Evolutionary conservation across 2,888 invertebrate genomes (phyloP).

Genomic region (Lasius fuliginosus): DNA sequence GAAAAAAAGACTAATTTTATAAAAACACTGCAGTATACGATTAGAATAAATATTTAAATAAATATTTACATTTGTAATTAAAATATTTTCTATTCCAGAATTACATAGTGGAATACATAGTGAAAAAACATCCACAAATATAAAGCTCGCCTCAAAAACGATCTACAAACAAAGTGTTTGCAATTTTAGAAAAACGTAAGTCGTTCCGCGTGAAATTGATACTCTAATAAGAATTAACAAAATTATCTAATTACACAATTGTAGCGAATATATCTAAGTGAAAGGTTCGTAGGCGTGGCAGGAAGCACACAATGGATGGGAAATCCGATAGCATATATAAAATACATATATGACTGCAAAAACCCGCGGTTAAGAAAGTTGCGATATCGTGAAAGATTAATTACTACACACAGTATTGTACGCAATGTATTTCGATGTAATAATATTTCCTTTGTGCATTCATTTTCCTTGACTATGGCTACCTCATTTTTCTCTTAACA

Average conservation of each 20-base stretch:
- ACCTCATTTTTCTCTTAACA: not conserved
- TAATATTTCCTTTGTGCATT: slow-evolving; percentile 61
- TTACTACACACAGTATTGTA: slow-evolving; percentile 67
- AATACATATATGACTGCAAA: slow-evolving; percentile 69
- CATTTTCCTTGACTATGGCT: slow-evolving; percentile 21
- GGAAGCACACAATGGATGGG: slow-evolving; percentile 74
- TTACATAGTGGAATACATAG: not conserved
- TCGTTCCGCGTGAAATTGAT: not conserved
- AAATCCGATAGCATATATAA: slow-evolving; percentile 70
- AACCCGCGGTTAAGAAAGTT: slow-evolving; percentile 71
- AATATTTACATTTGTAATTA: not conserved
- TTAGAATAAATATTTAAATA: not conserved
- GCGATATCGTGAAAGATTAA: slow-evolving; percentile 71
- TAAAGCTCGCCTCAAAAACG: not conserved
- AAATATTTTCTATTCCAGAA: not conserved
- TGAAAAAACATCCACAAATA: not conserved
- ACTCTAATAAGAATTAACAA: slow-evolving; percentile 65
- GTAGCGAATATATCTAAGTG: slow-evolving; percentile 63
- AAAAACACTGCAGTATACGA: not conserved
- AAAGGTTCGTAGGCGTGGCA: slow-evolving; percentile 74
- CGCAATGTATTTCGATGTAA: slow-evolving; percentile 63
- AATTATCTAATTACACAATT: slow-evolving; percentile 70
- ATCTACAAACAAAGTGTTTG: not conserved
- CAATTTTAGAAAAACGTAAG: not conserved
- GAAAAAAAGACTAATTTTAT: not conserved